These are phyloP conservation scores for Aplysina aerophoba DNA, from an alignment of 37 sponge, comb jelly and placozoan species.

Conservation along the genomic window DNA sequence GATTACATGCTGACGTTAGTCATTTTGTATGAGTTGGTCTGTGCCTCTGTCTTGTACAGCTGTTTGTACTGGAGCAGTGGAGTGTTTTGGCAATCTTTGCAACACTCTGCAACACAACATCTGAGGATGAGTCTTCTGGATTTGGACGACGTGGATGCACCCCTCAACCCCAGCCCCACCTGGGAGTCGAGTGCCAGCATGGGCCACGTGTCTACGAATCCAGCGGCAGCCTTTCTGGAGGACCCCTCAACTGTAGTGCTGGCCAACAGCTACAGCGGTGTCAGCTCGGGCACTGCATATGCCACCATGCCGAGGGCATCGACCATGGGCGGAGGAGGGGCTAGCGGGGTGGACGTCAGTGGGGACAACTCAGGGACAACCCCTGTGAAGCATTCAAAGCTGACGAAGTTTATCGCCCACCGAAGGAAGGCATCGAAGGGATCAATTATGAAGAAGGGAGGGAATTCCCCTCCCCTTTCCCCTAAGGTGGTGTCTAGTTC, in stretches of 20 bases:
- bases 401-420: slow-evolving; percentile 1
- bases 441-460: not conserved
- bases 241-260: not conserved
- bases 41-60: no score
- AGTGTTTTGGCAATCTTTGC: no score
- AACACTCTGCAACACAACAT: no score
- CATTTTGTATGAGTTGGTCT: no score
- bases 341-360: not conserved
- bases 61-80: no score
- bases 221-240: not conserved
- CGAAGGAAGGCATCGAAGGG: slow-evolving; percentile 1
- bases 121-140: slow-evolving; percentile 30
- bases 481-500: not conserved
- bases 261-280: not conserved
- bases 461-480: slow-evolving; percentile 12
- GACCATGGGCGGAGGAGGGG: not conserved
- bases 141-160: slow-evolving; percentile 7
- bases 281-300: not conserved
- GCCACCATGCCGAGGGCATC: not conserved
- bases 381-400: slow-evolving; percentile 18
- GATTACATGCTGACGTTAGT: no score
- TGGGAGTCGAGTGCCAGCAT: not conserved
- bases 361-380: not conserved
- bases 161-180: not conserved
- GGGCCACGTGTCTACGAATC: slow-evolving; percentile 1